These are phyloP conservation scores for Phrynosoma blainvillii DNA, from an alignment of 2,113 vertebrate species.

Conservation along the genomic window DNA sequence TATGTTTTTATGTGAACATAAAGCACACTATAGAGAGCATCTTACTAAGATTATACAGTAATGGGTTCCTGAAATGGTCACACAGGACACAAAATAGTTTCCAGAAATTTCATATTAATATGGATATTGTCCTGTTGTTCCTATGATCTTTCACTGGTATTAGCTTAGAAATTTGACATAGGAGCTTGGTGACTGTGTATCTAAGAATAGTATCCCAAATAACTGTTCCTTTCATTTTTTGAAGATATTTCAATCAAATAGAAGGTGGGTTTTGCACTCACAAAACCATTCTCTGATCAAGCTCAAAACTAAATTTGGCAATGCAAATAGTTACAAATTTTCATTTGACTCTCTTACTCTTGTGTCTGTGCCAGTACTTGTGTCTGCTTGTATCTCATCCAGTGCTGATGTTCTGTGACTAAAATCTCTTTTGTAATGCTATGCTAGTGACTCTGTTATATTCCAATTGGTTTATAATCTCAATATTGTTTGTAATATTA, in stretches of 20 bases:
- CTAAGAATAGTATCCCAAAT: background rate
- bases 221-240: background rate
- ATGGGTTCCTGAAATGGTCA: background rate
- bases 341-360: background rate
- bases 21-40: slow-evolving; percentile 16
- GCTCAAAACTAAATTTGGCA: background rate
- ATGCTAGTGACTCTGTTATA: background rate
- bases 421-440: background rate
- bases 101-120: background rate
- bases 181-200: background rate
- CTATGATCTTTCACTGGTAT: background rate
- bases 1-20: slow-evolving; percentile 16
- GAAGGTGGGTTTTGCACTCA: background rate
- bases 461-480: background rate
- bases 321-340: background rate
- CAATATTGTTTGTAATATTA: background rate
- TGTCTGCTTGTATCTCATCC: too few relatives aligned
- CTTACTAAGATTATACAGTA: background rate
- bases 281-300: background rate
- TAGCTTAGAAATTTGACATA: background rate
- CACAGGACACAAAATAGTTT: background rate
- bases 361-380: background rate
- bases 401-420: background rate
- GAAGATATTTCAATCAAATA: background rate
- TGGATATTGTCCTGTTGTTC: background rate